Evolutionary conservation across 2,888 invertebrate genomes (phyloP), one percentile per base, ranked within the genome.

Genomic region (Mycalesis mineus): DNA sequence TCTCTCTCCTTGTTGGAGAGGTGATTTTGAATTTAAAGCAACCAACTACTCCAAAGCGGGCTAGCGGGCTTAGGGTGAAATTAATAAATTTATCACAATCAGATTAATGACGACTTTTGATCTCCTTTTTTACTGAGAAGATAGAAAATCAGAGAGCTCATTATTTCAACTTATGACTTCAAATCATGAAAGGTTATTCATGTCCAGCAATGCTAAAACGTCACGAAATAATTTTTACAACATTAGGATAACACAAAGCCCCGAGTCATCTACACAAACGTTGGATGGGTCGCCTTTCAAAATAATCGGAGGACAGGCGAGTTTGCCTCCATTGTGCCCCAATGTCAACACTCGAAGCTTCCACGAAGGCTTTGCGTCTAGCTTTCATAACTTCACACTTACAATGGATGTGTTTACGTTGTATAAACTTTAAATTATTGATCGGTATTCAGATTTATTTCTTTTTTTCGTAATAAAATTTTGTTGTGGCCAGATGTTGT

Each of bases 261-360:
- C 60, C 60, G 62, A 78, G 86, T 88, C 87, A 88, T 82, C 80
- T 83, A 67, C 66, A 74, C 77, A 84, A 84, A 84, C 82, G 72
- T 70, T 67, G 69, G 70, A 71, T 66, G 74, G 73, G 70, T 74
- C 68, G 68, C 71, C 74, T 80, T 77, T 79, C 74, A 72, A 74
- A 83, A 82, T 87, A 87, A 88, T 88, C 83, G 72, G 73, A 72
- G 74, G 72, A 77, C 70, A 67, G 71, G 62, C 66, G 65, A 83
- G 87, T 88, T 89, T 89, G 80, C 71, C 58, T 64, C 77, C 75
- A 84, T 88, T 88, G 87, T 88, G 74, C 72, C 71, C 74, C 75
- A 72, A 75, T 70, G 82, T 85, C 82, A 88, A 88, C 87, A 88
- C 88, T 88, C 62, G 63, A 77, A 59, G 69, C 72, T 88, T 87